Evolutionary conservation across 1,140 invertebrate genomes (phyloP), one percentile per base, ranked within the genome.

Genomic region (Delia radicum): DNA sequence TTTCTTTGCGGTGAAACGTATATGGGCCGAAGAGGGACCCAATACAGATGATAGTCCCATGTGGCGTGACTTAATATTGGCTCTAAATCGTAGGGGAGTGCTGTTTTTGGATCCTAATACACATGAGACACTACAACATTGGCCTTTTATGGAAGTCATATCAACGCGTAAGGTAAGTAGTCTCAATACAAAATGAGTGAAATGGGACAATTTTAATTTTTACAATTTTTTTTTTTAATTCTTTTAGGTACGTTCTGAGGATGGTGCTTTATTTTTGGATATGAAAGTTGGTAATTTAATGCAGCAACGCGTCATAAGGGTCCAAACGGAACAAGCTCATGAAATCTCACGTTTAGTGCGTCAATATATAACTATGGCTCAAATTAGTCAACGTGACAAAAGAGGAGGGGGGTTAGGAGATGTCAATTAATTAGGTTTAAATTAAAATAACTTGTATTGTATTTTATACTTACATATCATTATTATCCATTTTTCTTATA

Each of bases 211-310:
- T 15, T n/a, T 37, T 67, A 31, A 24, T 33, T 33, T 24, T 33
- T 37, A 13, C 10, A 7, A 28, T 69, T 13, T 33, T 33, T 12
- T 33, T 13, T 63, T 27, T 62, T 77, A 46, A 31, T 71, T 2
- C 76, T 75, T 75, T 24, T 78, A 90, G 89, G 91, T 92, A 31
- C 88, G 91, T 78, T 96, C 95, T 0, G 96, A 98, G 83, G 95
- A 96, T 85, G 96, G 96, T 29, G 93, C 94, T 1, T 90, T 98
- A 65, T 99, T 95, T 87, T 88, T 99, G 84, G 97, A 99, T 87
- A 95, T 99, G 93, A 98, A 98, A 88, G 95, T 95, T 83, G 97
- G 97, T 21, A 98, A 98, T 85, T 88, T 99, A 79, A 94, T 98
- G 92, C 94, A 97, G 82, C 96, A 98, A 88, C 91, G 96, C 77